Evolutionary conservation across 2,797 vertebrate species (phyloP).

Genomic region (Borostomias antarcticus): DNA sequence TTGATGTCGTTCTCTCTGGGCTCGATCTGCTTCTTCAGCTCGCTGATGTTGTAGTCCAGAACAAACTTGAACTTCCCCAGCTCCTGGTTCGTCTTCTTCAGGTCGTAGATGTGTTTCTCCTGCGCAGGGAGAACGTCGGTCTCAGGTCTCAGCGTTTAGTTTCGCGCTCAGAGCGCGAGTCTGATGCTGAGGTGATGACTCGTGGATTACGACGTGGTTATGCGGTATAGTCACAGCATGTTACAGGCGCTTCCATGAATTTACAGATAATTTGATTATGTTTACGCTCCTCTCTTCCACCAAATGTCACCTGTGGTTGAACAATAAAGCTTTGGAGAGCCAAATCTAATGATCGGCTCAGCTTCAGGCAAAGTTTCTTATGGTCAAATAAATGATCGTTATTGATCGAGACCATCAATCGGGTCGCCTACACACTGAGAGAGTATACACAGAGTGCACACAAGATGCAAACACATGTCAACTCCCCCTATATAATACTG

Average conservation of each 20-base stretch:
- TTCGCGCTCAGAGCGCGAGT: not conserved
- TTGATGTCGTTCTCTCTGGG: conserved; percentile 82
- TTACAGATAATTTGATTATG: not conserved
- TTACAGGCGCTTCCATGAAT: not conserved
- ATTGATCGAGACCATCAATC: not conserved
- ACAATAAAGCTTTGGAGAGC: conserved; percentile 5
- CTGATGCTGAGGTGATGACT: not conserved
- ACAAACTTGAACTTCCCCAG: conserved; percentile 86
- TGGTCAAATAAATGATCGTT: not conserved
- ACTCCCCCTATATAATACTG: too few relatives aligned
- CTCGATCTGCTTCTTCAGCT: conserved; percentile 84
- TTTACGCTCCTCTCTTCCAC: not conserved
- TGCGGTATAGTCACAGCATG: not conserved
- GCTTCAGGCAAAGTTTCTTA: not conserved
- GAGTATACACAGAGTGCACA: not conserved
- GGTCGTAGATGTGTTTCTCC: conserved; percentile 81
- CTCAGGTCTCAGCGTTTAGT: not conserved
- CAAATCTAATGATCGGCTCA: not conserved
- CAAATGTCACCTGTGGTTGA: not conserved
- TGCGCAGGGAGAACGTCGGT: conserved; percentile 41
- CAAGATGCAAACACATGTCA: not conserved
- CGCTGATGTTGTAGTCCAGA: conserved; percentile 83
- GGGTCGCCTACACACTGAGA: not conserved
- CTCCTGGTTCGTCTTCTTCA: conserved; percentile 86
- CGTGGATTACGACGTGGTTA: not conserved